Evolutionary conservation across 2,113 vertebrate species (phyloP).

Genomic region (Alligator sinensis): DNA sequence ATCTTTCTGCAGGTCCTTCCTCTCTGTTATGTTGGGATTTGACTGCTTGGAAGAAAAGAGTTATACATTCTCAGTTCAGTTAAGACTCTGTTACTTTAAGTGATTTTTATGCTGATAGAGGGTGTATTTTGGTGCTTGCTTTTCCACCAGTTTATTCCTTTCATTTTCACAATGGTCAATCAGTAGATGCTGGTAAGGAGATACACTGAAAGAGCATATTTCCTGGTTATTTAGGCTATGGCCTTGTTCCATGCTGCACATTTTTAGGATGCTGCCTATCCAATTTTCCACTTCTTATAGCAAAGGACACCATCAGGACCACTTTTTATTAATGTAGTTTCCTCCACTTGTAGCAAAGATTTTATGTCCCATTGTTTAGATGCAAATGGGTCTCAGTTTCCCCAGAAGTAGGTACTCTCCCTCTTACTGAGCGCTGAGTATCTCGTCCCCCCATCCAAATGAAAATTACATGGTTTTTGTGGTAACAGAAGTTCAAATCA

Average conservation of each 20-base stretch:
- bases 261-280: neutral
- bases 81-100: neutral
- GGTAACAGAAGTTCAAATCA: neutral
- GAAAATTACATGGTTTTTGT: neutral
- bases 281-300: neutral
- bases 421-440: fast-evolving
- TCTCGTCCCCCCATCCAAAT: neutral
- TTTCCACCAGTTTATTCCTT: neutral
- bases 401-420: neutral
- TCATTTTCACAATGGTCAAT: neutral
- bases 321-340: neutral
- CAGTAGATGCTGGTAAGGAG: neutral
- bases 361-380: neutral
- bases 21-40: too few species aligned
- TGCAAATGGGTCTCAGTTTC: fast-evolving
- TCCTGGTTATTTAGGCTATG: neutral
- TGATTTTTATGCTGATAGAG: neutral
- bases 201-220: neutral
- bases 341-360: neutral
- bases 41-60: too few species aligned
- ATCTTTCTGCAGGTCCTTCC: too few species aligned
- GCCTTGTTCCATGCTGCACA: neutral
- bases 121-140: neutral
- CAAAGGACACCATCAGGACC: neutral
- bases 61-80: fast-evolving